phyloP scores from a whole-genome alignment of 2,113 vertebrate species.

The Tachuris rubrigastra region DNA sequence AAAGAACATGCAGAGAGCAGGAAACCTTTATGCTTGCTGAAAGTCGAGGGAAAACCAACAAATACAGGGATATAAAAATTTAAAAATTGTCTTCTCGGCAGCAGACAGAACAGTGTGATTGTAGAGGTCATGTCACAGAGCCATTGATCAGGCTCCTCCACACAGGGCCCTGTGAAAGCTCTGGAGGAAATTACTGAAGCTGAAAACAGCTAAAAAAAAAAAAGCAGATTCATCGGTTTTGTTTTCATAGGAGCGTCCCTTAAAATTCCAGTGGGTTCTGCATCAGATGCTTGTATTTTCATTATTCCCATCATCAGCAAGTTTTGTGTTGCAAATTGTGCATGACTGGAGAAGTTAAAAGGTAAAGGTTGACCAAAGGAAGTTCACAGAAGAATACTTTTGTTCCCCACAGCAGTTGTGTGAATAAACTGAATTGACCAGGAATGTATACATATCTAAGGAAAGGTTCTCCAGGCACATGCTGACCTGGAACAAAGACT shows the following conservation, averaged over 20 bases:
- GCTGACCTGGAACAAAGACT: neutral
- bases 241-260: neutral
- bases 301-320: neutral
- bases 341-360: neutral
- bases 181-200: neutral
- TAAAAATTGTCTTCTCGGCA: neutral
- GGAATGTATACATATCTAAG: neutral
- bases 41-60: neutral
- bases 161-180: neutral
- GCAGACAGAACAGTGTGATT: neutral
- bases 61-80: neutral
- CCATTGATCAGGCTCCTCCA: neutral
- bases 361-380: neutral
- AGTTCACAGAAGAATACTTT: neutral
- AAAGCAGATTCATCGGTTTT: neutral
- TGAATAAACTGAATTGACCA: neutral
- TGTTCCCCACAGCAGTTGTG: neutral
- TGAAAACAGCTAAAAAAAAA: neutral
- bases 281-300: neutral
- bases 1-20: neutral
- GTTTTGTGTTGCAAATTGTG: neutral
- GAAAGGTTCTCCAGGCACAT: neutral
- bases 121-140: neutral
- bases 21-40: neutral
- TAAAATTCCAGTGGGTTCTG: neutral